phyloP scores from a whole-genome alignment of 23 tunicate genomes.

The Trididemnum clinides region DNA sequence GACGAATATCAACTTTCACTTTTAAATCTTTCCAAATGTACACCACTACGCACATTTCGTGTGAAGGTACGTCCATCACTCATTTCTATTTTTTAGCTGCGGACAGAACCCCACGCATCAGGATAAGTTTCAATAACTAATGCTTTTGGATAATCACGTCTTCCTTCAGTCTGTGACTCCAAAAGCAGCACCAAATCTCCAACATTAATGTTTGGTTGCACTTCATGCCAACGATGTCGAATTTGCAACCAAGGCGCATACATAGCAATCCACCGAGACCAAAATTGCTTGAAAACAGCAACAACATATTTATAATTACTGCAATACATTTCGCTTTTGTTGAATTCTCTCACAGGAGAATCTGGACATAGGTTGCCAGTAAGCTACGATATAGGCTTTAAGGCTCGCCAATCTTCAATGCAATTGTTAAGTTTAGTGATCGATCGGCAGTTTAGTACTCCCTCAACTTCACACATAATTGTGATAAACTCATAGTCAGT shows the following conservation, averaged over 20 bases:
- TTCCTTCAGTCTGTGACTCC: not conserved
- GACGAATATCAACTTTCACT: no score
- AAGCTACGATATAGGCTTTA: not conserved
- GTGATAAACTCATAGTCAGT: not conserved
- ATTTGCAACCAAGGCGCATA: slow-evolving; percentile 22
- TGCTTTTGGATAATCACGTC: slow-evolving; percentile 1
- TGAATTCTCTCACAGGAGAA: not conserved
- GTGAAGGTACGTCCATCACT: not conserved
- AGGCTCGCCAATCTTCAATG: slow-evolving; percentile 20
- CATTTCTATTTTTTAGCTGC: not conserved
- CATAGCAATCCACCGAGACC: not conserved
- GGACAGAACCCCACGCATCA: not conserved
- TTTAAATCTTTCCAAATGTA: no score
- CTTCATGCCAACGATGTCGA: slow-evolving; percentile 17
- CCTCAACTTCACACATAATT: slow-evolving; percentile 12
- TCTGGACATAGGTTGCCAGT: slow-evolving; percentile 11
- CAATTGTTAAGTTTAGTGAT: not conserved
- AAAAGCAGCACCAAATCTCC: slow-evolving; percentile 11
- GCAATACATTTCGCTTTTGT: not conserved
- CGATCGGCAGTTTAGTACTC: not conserved
- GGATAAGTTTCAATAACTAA: not conserved
- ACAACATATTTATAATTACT: slow-evolving; percentile 14
- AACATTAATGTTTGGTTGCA: not conserved
- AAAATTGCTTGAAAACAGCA: slow-evolving; percentile 14
- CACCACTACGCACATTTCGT: not conserved